Conservation (phyloP, 2,888 invertebrate genomes). For the Dione juno region DNA sequence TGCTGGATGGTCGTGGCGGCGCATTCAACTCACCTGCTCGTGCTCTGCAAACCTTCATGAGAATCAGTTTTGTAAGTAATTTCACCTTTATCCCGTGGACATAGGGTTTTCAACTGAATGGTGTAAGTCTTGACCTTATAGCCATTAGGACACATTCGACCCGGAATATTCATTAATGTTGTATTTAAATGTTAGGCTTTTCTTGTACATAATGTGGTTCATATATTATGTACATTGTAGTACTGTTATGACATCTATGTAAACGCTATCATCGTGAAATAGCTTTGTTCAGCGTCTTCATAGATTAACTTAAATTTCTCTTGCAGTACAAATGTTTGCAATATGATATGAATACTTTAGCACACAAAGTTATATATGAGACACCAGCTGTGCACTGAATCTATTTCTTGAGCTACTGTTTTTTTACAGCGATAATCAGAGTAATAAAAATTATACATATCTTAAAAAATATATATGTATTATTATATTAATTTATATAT, state of each 20-base stretch:
- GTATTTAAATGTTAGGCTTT: slow-evolving; percentile 20
- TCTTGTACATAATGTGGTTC: neutral
- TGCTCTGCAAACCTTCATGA: slow-evolving; percentile 39
- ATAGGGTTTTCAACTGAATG: slow-evolving; percentile 8
- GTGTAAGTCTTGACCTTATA: slow-evolving; percentile 12
- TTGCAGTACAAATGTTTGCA: neutral
- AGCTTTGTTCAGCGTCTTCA: neutral
- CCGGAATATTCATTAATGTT: slow-evolving; percentile 34
- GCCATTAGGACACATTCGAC: slow-evolving; percentile 31
- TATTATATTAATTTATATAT: neutral
- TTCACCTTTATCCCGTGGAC: slow-evolving; percentile 21
- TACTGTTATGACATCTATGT: slow-evolving; percentile 1
- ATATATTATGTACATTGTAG: slow-evolving; percentile 1
- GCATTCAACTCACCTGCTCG: slow-evolving; percentile 53
- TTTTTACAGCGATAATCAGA: neutral
- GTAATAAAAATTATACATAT: too few relatives aligned
- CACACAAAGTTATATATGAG: slow-evolving; percentile 7
- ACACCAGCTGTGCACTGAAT: slow-evolving; percentile 14
- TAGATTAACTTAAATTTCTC: neutral
- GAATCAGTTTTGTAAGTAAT: slow-evolving; percentile 27
- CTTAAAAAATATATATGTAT: too few relatives aligned
- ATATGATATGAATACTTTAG: neutral
- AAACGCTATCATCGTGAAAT: neutral
- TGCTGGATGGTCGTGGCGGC: slow-evolving; percentile 47
- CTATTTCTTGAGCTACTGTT: neutral